phyloP scores from a whole-genome alignment of 1,140 invertebrate genomes.

The Sitobion miscanthi region DNA sequence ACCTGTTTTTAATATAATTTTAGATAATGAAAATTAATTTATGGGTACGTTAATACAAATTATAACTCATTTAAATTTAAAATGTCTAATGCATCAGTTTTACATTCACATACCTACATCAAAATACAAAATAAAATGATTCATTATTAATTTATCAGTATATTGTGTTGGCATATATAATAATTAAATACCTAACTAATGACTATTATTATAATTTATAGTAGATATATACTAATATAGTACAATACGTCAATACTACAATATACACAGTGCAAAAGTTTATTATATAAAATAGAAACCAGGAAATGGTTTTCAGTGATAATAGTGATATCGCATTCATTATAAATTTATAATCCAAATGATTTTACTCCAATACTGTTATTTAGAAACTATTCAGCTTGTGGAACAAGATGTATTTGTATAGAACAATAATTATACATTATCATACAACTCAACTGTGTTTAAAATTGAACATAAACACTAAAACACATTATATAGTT shows the following conservation, averaged over 20 bases:
- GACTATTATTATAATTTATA: background rate
- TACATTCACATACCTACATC: background rate
- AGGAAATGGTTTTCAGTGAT: background rate
- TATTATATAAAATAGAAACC: slow-evolving; percentile 4
- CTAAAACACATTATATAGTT: background rate
- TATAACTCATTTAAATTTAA: background rate
- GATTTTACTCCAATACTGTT: background rate
- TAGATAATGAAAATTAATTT: slow-evolving; percentile 4
- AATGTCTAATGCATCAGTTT: background rate
- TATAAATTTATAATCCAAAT: background rate
- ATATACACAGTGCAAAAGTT: background rate
- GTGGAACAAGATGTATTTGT: background rate
- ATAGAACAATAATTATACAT: background rate
- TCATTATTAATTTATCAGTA: background rate
- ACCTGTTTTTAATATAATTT: background rate
- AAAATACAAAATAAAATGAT: background rate
- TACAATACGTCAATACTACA: background rate
- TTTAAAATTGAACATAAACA: background rate
- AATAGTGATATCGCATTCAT: background rate
- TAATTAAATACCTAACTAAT: background rate
- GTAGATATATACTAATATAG: background rate
- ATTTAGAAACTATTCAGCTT: background rate
- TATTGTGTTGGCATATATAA: background rate
- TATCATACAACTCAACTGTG: background rate
- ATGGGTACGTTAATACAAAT: background rate